These are phyloP conservation scores for Arothron firmamentum DNA, from an alignment of 2,113 vertebrate species.

Conservation along the genomic window DNA sequence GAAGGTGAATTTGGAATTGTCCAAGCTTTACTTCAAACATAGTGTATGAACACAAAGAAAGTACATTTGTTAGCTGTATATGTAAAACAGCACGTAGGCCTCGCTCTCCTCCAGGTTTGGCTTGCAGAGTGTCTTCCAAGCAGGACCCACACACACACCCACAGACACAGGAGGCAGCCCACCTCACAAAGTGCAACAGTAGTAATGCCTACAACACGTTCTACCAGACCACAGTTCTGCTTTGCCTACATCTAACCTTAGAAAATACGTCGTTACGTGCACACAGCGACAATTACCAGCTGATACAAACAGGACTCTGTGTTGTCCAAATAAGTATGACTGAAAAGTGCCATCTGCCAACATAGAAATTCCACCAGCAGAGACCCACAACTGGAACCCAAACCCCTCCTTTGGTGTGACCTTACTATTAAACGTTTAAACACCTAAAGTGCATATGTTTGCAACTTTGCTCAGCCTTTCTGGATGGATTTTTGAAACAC, in stretches of 20 bases:
- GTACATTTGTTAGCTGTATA: not conserved
- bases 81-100: too few relatives aligned
- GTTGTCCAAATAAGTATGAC: not conserved
- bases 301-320: too few relatives aligned
- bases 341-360: too few relatives aligned
- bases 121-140: not conserved
- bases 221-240: too few relatives aligned
- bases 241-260: too few relatives aligned
- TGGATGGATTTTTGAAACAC: not conserved
- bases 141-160: not conserved
- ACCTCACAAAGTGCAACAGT: constrained; percentile 1
- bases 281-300: too few relatives aligned
- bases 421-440: not conserved
- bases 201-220: not conserved
- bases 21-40: not conserved
- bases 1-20: too few relatives aligned
- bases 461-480: not conserved
- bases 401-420: not conserved
- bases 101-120: too few relatives aligned
- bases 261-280: not conserved
- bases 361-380: too few relatives aligned
- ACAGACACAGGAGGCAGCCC: not conserved
- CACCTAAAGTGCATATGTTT: constrained; percentile 18
- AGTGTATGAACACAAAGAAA: not conserved
- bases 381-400: too few relatives aligned